These are phyloP conservation scores for Girardinus metallicus DNA, from an alignment of 2,797 vertebrate genomes.

Conservation along the genomic window DNA sequence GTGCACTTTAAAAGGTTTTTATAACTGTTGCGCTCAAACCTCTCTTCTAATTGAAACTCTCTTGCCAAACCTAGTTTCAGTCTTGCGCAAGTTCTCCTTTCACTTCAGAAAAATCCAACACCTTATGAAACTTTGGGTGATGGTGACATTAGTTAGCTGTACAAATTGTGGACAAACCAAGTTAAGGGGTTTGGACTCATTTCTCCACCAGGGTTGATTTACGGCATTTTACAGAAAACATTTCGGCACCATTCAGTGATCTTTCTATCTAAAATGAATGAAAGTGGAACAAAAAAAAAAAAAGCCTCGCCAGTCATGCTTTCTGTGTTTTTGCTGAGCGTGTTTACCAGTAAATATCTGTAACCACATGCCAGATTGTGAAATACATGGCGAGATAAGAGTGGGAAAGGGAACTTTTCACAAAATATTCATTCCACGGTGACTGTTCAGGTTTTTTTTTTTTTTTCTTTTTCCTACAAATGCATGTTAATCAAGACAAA, in stretches of 20 bases:
- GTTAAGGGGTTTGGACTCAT: constrained; percentile 44
- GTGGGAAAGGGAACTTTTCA: constrained; percentile 39
- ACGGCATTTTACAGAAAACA: constrained; percentile 17
- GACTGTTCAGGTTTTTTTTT: constrained; percentile 4
- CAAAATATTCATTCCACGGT: constrained; percentile 47
- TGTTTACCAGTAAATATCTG: constrained; percentile 58
- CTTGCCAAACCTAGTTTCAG: constrained; percentile 81
- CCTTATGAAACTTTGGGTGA: constrained; percentile 78
- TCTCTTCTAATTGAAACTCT: constrained; percentile 38
- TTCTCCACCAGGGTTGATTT: constrained; percentile 45
- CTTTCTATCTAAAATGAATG: constrained; percentile 28
- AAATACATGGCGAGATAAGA: constrained; percentile 61
- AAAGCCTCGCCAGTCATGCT: constrained; percentile 34
- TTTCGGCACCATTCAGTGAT: constrained; percentile 11
- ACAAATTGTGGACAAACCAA: constrained; percentile 69
- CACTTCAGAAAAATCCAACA: constrained; percentile 82
- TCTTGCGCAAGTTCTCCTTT: constrained; percentile 85
- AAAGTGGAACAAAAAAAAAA: constrained; percentile 53
- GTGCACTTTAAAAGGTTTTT: constrained; percentile 17
- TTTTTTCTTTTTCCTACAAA: constrained; percentile 27
- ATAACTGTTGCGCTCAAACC: constrained; percentile 39
- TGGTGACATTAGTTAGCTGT: constrained; percentile 57
- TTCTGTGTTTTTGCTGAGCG: constrained; percentile 59
- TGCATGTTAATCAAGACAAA: constrained; percentile 24
- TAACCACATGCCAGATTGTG: constrained; percentile 64